phyloP scores from a whole-genome alignment of 2,888 invertebrate genomes.

The Trachelus tabidus region DNA sequence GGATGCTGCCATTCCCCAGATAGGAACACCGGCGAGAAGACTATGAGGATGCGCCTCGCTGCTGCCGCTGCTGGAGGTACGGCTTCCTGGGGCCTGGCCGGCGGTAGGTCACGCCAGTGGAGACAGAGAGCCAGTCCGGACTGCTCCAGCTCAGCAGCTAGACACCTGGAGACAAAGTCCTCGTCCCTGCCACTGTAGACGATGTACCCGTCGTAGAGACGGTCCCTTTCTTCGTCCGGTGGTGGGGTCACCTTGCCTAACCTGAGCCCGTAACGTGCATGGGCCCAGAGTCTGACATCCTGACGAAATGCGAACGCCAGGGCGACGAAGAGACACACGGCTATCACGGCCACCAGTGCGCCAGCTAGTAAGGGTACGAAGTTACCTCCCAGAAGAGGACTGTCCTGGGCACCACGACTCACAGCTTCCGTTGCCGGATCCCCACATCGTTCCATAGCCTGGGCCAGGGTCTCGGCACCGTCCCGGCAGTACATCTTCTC shows the following conservation, averaged over 20 bases:
- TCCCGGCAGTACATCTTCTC: conserved; percentile 77
- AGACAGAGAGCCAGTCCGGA: conserved; percentile 76
- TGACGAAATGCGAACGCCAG: conserved; percentile 80
- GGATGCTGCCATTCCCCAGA: conserved; percentile 86
- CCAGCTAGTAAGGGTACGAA: conserved; percentile 81
- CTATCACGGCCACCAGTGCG: conserved; percentile 76
- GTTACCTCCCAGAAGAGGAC: conserved; percentile 76
- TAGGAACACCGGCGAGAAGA: conserved; percentile 84
- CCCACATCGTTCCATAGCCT: conserved; percentile 72
- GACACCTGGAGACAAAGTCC: conserved; percentile 76
- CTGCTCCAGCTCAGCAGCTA: conserved; percentile 80
- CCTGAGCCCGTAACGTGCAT: conserved; percentile 81
- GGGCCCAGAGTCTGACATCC: conserved; percentile 83
- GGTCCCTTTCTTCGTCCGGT: conserved; percentile 69
- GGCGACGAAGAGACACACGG: conserved; percentile 76
- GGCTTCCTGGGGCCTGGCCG: conserved; percentile 67
- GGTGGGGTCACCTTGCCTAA: conserved; percentile 66
- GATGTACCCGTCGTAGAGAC: conserved; percentile 85
- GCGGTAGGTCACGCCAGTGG: conserved; percentile 66
- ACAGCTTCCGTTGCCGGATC: conserved; percentile 77
- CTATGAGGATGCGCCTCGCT: conserved; percentile 81
- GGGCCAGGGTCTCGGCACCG: conserved; percentile 69
- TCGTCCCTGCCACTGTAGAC: conserved; percentile 86
- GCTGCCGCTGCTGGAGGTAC: conserved; percentile 73
- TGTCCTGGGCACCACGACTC: conserved; percentile 74